Evolutionary conservation across 1,140 invertebrate species (phyloP).

Genomic region (Lepidurus arcticus): DNA sequence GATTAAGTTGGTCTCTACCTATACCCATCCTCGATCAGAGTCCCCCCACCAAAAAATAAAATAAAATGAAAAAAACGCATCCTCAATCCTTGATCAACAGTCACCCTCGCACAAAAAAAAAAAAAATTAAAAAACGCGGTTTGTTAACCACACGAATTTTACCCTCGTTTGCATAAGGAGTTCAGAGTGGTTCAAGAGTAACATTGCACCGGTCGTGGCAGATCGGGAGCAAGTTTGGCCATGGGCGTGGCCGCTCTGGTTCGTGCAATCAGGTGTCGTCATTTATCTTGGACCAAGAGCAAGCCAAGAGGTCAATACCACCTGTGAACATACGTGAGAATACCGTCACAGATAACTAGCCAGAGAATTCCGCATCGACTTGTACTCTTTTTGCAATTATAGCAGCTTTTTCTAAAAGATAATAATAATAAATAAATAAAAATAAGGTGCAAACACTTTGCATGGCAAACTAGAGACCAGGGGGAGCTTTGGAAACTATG

Average conservation of each 20-base stretch:
- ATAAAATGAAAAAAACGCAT: too few relatives aligned
- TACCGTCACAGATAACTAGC: not conserved
- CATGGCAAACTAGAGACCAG: not conserved
- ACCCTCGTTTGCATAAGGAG: not conserved
- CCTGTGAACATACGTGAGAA: conserved; percentile 18
- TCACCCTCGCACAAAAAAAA: too few relatives aligned
- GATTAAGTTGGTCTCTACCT: not conserved
- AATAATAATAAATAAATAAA: not conserved
- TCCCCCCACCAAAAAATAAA: too few relatives aligned
- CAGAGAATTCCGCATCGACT: not conserved
- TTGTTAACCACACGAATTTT: not conserved
- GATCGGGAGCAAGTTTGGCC: not conserved
- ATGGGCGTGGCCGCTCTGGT: conserved; percentile 10
- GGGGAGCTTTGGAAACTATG: not conserved
- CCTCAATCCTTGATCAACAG: too few relatives aligned
- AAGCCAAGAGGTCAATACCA: not conserved
- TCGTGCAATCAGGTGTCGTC: conserved; percentile 17
- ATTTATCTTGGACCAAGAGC: not conserved
- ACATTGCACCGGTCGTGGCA: not conserved
- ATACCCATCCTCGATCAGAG: too few relatives aligned
- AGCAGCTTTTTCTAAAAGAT: too few relatives aligned
- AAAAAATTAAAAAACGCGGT: not conserved
- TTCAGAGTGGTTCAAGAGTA: not conserved
- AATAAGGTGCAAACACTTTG: not conserved
- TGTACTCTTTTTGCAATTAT: too few relatives aligned